Conservation (phyloP, 2,888 invertebrate genomes). For the Falcaria lacertinaria region DNA sequence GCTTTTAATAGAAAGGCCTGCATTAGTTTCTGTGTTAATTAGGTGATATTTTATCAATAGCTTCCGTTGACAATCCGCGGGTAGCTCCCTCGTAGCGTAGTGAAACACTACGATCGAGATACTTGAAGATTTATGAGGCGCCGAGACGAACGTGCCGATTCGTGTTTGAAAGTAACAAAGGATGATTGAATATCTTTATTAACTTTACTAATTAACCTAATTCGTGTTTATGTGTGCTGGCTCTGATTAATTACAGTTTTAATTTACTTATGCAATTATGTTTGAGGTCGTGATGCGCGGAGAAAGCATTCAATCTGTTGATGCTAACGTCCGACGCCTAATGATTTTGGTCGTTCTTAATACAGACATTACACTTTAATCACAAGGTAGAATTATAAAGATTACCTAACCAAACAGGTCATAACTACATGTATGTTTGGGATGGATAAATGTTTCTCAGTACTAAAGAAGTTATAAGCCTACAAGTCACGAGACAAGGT, state of each 20-base stretch:
- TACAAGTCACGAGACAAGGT: too few relatives aligned
- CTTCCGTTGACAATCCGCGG: conserved; percentile 43
- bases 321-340: neutral
- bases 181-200: conserved; percentile 40
- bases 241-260: conserved; percentile 18
- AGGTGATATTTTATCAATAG: conserved; percentile 47
- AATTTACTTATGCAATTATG: conserved; percentile 15
- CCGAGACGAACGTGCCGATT: conserved; percentile 14
- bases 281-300: conserved; percentile 6
- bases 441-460: too few relatives aligned
- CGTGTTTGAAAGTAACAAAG: conserved; percentile 36
- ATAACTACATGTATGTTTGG: too few relatives aligned
- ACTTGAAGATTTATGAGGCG: conserved; percentile 41
- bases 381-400: too few relatives aligned
- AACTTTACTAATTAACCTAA: conserved; percentile 38
- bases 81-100: conserved; percentile 25
- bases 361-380: neutral
- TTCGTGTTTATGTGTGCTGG: conserved; percentile 15
- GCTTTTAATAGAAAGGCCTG: conserved; percentile 42
- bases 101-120: conserved; percentile 41
- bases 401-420: too few relatives aligned
- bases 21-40: conserved; percentile 43
- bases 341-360: neutral
- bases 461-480: too few relatives aligned
- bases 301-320: conserved; percentile 18